These are phyloP conservation scores for Diploscapter pachys DNA, from an alignment of 1,140 invertebrate genomes.

Conservation along the genomic window DNA sequence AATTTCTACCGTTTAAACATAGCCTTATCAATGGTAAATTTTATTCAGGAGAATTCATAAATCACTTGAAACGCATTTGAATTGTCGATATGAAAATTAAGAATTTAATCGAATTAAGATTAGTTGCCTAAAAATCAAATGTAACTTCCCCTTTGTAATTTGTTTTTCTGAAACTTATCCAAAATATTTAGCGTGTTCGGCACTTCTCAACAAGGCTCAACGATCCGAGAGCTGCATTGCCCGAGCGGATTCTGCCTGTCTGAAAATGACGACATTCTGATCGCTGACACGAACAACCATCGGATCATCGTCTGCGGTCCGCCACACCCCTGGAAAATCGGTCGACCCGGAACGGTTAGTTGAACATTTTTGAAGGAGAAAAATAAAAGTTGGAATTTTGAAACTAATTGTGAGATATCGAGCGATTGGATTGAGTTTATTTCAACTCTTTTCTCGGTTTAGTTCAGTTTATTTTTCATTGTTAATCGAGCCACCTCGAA, in stretches of 20 bases:
- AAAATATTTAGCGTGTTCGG: slow-evolving; percentile 74
- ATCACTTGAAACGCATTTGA: no score
- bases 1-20: no score
- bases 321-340: slow-evolving; percentile 61
- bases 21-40: no score
- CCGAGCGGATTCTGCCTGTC: slow-evolving; percentile 94
- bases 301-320: slow-evolving; percentile 66
- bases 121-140: not conserved
- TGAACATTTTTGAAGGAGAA: not conserved
- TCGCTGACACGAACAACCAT: slow-evolving; percentile 91
- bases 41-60: no score
- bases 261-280: slow-evolving; percentile 82
- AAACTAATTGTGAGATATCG: no score
- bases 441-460: not conserved
- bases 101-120: no score
- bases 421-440: no score
- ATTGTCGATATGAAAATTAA: no score
- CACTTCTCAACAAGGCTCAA: slow-evolving; percentile 66
- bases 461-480: slow-evolving; percentile 16
- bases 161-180: not conserved
- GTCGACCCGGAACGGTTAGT: slow-evolving; percentile 33
- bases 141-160: not conserved
- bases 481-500: slow-evolving; percentile 12
- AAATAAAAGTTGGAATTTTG: not conserved
- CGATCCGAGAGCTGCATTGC: slow-evolving; percentile 88